Evolutionary conservation across 2,113 vertebrate species (phyloP).

Genomic region (Morphnarchus princeps): DNA sequence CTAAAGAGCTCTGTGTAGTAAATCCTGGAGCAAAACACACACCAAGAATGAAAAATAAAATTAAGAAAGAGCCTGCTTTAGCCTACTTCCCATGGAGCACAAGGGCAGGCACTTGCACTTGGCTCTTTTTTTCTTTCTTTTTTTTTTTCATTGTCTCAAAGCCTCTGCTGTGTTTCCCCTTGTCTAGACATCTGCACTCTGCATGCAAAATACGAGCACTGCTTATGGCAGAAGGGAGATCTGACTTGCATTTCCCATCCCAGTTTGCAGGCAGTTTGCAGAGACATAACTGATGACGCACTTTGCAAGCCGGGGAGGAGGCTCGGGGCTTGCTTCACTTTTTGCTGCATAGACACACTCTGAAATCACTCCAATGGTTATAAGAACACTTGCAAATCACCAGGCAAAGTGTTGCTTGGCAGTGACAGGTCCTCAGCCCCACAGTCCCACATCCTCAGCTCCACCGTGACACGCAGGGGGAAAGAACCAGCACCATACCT

Average conservation of each 20-base stretch:
- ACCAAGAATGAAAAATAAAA: background rate
- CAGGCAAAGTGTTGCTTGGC: background rate
- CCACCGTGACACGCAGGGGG: fast-evolving
- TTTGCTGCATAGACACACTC: background rate
- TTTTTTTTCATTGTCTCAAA: background rate
- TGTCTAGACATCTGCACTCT: background rate
- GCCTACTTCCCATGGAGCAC: background rate
- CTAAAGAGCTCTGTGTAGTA: background rate
- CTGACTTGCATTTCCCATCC: background rate
- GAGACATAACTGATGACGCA: background rate
- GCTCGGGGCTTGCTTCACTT: background rate
- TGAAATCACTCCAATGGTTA: fast-evolving
- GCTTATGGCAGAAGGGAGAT: background rate
- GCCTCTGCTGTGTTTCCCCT: background rate
- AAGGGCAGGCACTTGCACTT: background rate
- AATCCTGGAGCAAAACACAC: background rate
- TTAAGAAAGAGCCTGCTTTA: background rate
- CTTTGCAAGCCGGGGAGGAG: background rate
- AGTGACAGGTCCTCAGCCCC: background rate
- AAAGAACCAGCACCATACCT: fast-evolving
- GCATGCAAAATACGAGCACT: background rate
- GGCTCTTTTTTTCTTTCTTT: background rate
- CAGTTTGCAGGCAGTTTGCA: background rate
- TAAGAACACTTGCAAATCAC: fast-evolving
- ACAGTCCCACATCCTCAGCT: fast-evolving